Percentiles rank a stretch among this genome's conserved stretches.
Conservation (phyloP, 2,888 invertebrate genomes). For the Cheilosia scutellata region DNA sequence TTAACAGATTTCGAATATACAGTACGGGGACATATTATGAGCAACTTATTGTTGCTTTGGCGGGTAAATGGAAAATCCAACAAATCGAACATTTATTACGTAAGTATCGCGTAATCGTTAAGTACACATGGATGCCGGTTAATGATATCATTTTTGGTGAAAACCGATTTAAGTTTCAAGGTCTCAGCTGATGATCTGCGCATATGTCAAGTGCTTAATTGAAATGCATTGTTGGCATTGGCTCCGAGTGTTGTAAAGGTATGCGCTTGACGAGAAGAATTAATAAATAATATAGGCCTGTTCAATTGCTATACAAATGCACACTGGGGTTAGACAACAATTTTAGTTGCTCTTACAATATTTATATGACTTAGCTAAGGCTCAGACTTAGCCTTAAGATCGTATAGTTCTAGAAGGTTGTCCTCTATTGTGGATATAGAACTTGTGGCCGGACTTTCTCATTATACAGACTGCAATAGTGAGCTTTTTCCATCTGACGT, state of each 20-base stretch:
- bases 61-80: slow-evolving; percentile 5
- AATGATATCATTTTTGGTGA: slow-evolving; percentile 1
- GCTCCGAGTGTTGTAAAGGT: neutral
- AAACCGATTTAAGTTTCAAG: slow-evolving; percentile 10
- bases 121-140: neutral
- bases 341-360: no score
- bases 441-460: no score
- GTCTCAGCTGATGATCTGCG: neutral
- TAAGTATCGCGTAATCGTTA: slow-evolving; percentile 3
- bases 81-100: slow-evolving; percentile 11
- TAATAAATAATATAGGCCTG: neutral
- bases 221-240: slow-evolving; percentile 7
- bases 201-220: neutral
- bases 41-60: neutral
- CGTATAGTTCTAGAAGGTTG: no score
- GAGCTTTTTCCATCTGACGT: no score
- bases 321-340: neutral
- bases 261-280: neutral
- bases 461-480: no score
- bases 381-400: no score
- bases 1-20: slow-evolving; percentile 25
- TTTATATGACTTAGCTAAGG: no score
- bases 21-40: neutral
- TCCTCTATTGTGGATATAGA: no score
- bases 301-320: neutral